phyloP scores from a whole-genome alignment of 2,888 invertebrate species.

The Thalpophila matura region DNA sequence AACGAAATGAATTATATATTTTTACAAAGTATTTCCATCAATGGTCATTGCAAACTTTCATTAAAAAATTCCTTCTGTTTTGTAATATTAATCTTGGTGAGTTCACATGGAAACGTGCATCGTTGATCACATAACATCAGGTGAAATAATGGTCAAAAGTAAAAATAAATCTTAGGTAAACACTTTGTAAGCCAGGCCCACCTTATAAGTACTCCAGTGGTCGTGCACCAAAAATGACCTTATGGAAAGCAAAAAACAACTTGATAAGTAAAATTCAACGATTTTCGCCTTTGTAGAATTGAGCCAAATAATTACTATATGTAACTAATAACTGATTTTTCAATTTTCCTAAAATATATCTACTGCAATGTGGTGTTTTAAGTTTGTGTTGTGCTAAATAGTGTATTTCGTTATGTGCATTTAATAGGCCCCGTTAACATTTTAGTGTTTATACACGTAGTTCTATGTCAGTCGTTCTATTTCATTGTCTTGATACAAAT shows the following conservation, averaged over 20 bases:
- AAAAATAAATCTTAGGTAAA: no score
- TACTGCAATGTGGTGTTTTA: slow-evolving; percentile 70
- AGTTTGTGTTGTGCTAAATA: slow-evolving; percentile 66
- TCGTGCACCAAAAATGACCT: no score
- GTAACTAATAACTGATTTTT: slow-evolving; percentile 31
- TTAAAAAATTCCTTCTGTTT: no score
- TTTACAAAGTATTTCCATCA: no score
- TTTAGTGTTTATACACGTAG: slow-evolving; percentile 70
- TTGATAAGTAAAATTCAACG: background rate
- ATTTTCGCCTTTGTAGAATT: slow-evolving; percentile 4
- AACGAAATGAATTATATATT: no score
- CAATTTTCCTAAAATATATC: slow-evolving; percentile 43
- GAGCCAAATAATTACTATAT: slow-evolving; percentile 12
- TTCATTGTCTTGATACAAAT: slow-evolving; percentile 49
- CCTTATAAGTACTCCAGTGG: no score
- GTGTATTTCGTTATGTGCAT: slow-evolving; percentile 69
- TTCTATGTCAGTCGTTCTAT: slow-evolving; percentile 62
- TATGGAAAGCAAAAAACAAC: background rate
- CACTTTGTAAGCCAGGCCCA: no score
- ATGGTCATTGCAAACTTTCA: no score
- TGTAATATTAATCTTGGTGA: no score
- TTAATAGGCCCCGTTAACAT: slow-evolving; percentile 68
- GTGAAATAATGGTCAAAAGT: no score
- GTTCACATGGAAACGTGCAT: no score
- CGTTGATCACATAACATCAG: no score